Evolutionary conservation across 2,888 invertebrate genomes (phyloP), one percentile per base, ranked within the genome.

Genomic region (Diaperis boleti): DNA sequence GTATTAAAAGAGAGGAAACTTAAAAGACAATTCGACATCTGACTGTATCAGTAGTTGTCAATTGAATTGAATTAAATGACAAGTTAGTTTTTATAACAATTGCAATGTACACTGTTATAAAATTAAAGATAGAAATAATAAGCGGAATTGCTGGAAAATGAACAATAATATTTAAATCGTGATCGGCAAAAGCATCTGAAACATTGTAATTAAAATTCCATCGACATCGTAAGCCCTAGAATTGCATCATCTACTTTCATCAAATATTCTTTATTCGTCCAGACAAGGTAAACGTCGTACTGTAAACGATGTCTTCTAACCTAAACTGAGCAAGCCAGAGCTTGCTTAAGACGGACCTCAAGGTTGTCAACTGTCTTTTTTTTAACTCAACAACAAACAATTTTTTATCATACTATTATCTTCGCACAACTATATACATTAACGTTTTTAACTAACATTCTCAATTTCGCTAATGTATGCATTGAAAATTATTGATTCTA

Each of bases 321-420:
- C 37, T 52, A 20, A 11, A 29, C n/a, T 49, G 18, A 49, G 39
- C 35, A 35, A 52, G 22, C 41, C 3, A n/a, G n/a, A n/a, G n/a
- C n/a, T n/a, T n/a, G n/a, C n/a, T n/a, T n/a, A n/a, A n/a, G n/a
- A n/a, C n/a, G 3, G 8, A 18, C 11, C 26, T 57, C 57, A 57
- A 57, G 57, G 57, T 37, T 44, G 33, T 20, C 57, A 57, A 57
- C 57, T 55, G 10, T 14, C 29, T 17, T 15, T 8, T 33, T 49
- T 49, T 49, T 35, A n/a, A 45, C 8, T 13, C 7, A 14, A 20
- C 18, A 42, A 42, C 6, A 15, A 41, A 41, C 41, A 42, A 20
- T 18, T 42, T 42, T 42, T 42, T 42, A 39, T 39, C 17, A 15
- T 3, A 35, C 13, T n/a, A n/a, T n/a, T n/a, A n/a, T n/a, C n/a